phyloP scores from a whole-genome alignment of 2,888 invertebrate species.

The Nemotelus pantherinus region DNA sequence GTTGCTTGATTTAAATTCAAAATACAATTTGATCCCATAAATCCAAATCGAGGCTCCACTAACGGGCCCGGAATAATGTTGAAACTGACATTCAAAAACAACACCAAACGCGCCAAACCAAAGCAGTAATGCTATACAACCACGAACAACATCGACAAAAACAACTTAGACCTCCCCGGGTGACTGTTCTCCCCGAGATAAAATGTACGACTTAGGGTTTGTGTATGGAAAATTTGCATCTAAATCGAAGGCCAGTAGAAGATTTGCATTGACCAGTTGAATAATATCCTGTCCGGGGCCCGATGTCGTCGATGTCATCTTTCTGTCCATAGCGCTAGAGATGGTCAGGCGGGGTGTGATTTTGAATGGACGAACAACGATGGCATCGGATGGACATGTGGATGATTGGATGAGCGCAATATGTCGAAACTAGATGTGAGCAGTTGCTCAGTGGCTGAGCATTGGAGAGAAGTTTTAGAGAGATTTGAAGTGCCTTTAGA shows the following conservation, averaged over 20 bases:
- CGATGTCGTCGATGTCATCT: constrained; percentile 30
- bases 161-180: constrained; percentile 8
- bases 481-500: constrained; percentile 38
- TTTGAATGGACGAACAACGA: not conserved
- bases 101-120: not conserved
- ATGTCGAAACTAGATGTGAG: constrained; percentile 20
- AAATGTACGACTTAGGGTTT: constrained; percentile 26
- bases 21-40: constrained; percentile 46
- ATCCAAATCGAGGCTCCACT: constrained; percentile 32
- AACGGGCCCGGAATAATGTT: not conserved
- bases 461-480: constrained; percentile 21
- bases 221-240: constrained; percentile 62
- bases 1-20: constrained; percentile 43
- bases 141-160: constrained; percentile 12
- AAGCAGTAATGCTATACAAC: not conserved
- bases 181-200: not conserved
- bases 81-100: not conserved
- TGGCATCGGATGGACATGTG: constrained; percentile 2
- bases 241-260: constrained; percentile 59
- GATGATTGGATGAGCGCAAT: not conserved
- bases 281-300: constrained; percentile 18
- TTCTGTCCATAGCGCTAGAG: constrained; percentile 2
- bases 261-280: constrained; percentile 50
- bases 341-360: not conserved
- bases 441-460: not conserved